Evolutionary conservation across 2,797 vertebrate species (phyloP).

Genomic region (Todus mexicanus): DNA sequence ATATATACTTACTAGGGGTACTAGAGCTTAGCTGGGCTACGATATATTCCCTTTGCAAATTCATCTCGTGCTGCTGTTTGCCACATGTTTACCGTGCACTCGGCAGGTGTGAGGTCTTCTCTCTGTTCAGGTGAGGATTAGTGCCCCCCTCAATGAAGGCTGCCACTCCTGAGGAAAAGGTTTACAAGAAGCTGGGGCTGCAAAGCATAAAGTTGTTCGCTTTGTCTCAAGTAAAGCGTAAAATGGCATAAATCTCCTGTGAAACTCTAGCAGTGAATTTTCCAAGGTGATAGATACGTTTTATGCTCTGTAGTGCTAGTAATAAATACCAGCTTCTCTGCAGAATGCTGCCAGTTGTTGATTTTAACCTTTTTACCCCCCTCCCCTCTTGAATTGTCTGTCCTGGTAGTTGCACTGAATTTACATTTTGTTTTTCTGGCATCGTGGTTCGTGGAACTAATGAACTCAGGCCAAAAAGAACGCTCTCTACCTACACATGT

Average conservation of each 20-base stretch:
- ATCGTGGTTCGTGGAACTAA: neutral
- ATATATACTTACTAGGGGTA: neutral
- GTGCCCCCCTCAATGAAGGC: neutral
- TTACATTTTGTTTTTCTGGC: constrained; percentile 59
- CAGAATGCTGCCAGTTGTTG: neutral
- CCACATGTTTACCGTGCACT: fast-evolving
- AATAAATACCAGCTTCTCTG: neutral
- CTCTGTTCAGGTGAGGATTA: neutral
- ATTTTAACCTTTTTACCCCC: neutral
- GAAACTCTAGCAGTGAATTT: neutral
- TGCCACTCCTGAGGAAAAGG: neutral
- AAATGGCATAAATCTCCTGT: neutral
- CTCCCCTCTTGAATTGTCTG: neutral
- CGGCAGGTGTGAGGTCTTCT: neutral
- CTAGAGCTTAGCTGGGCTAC: neutral
- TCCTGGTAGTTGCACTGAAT: constrained; percentile 22
- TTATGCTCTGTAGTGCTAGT: neutral
- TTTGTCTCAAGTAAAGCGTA: neutral
- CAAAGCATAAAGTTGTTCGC: neutral
- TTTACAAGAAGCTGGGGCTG: neutral
- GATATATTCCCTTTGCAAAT: neutral
- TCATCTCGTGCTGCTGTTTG: neutral
- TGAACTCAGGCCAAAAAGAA: constrained; percentile 11
- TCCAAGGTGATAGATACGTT: neutral
- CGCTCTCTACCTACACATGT: constrained; percentile 52